A percentile compares a stretch with the other conserved stretches of the same genome.
Conservation (phyloP, 2,797 vertebrate genomes). For the Meriones psammophilus region DNA sequence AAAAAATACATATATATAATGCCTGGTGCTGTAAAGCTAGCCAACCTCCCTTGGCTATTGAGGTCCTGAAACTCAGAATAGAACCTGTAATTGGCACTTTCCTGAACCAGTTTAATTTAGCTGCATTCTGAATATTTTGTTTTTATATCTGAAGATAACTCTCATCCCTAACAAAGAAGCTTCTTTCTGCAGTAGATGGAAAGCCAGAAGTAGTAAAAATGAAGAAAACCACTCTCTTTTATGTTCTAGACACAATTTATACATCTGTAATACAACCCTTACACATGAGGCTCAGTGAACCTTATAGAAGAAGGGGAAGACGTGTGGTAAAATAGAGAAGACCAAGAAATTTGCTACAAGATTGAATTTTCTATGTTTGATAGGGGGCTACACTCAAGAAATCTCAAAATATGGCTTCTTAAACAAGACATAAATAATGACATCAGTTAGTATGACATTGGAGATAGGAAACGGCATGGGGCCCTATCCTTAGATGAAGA, state of each 20-base stretch:
- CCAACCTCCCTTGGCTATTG: background rate
- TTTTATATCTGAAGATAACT: background rate
- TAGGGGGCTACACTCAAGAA: too few species aligned
- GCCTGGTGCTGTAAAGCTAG: background rate
- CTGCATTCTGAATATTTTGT: background rate
- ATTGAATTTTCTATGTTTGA: background rate
- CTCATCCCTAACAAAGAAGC: background rate
- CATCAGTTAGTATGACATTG: too few species aligned
- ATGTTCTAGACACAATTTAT: background rate
- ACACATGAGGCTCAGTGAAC: background rate
- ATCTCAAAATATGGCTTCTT: background rate
- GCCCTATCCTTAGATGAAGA: background rate
- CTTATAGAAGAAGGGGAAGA: background rate
- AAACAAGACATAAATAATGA: background rate
- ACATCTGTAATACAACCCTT: background rate
- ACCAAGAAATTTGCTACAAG: background rate
- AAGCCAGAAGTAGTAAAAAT: background rate
- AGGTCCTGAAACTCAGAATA: background rate
- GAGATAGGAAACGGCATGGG: background rate
- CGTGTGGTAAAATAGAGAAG: background rate
- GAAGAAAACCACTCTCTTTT: background rate
- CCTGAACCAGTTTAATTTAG: background rate
- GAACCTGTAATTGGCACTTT: background rate
- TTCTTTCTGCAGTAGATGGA: background rate
- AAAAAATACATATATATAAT: background rate